These are phyloP conservation scores for Drosophila fulvimacula DNA, from an alignment of 2,888 invertebrate species.

Conservation along the genomic window DNA sequence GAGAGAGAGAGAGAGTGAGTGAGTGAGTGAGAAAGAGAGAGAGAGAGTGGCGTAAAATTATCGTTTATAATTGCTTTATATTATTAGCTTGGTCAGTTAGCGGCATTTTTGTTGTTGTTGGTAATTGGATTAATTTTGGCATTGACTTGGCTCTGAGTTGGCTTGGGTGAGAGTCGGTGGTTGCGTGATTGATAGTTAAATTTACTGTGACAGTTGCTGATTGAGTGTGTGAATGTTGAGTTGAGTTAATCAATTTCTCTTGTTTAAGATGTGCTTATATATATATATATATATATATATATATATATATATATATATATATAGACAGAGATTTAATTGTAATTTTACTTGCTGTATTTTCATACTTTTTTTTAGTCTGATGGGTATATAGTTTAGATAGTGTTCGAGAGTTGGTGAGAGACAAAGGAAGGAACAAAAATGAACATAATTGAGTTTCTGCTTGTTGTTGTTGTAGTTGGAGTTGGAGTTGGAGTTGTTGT, in stretches of 20 bases:
- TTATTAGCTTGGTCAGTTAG: slow-evolving; percentile 61
- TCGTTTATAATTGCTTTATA: slow-evolving; percentile 64
- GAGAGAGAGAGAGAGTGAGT: neutral
- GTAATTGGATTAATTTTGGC: slow-evolving; percentile 41
- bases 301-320: slow-evolving; percentile 29
- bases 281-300: neutral
- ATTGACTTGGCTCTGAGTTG: slow-evolving; percentile 26
- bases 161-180: slow-evolving; percentile 61
- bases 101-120: slow-evolving; percentile 23
- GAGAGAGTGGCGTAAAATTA: slow-evolving; percentile 48
- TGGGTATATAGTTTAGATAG: slow-evolving; percentile 34
- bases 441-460: slow-evolving; percentile 28
- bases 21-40: neutral
- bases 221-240: slow-evolving; percentile 41
- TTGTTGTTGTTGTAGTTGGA: slow-evolving; percentile 15
- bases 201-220: slow-evolving; percentile 53
- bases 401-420: slow-evolving; percentile 43
- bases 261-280: slow-evolving; percentile 7
- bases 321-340: slow-evolving; percentile 37
- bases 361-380: slow-evolving; percentile 18
- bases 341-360: slow-evolving; percentile 8
- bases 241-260: slow-evolving; percentile 38
- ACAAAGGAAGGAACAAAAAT: slow-evolving; percentile 14
- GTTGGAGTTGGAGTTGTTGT: neutral
- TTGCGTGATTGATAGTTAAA: slow-evolving; percentile 68